Evolutionary conservation across 1,140 invertebrate species (phyloP), one percentile per base, ranked within the genome.

Genomic region (Drosophila ambigua): DNA sequence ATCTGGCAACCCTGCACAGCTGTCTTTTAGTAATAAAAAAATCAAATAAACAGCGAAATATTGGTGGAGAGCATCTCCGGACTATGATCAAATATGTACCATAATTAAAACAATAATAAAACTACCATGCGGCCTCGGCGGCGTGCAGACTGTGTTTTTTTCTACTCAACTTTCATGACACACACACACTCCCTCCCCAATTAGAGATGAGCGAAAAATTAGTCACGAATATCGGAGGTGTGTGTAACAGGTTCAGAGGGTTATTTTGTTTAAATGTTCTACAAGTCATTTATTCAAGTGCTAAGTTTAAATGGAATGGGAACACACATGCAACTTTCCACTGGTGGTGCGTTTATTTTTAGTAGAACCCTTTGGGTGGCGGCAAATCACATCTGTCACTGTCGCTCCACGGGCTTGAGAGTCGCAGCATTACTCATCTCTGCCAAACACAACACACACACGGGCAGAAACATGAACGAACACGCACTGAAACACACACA

Each of bases 1-100:
- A 35, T 81, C 73, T 87, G 81, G 82, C 81, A 85, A 81, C 82
- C 43, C 77, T 50, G 50, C 63, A 71, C 77, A 77, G 82, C 82
- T 84, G 80, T 84, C 71, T 44, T 46, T 35, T 49, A 46, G 60
- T 58, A 63, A 63, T 58, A 49, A 52, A 55, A 72, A 78, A 82
- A 55, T 54, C 80, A 77, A 61, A 67, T 71, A 69, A 75, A 80
- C 66, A 80, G 28, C 35, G 31, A 69, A 55, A 55, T 65, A 53
- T 60, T 55, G 62, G 46, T 45, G 63, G 69, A 61, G 45, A 74
- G 35, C 35, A 71, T 50, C 45, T 41, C 50, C 35, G 35, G 11
- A 45, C 28, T 9, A 51, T 28, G 45, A 51, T 28, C 39, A 51
- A 49, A 50, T 41, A 39, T 44, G 15, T 28, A 26, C 16, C 49